Evolutionary conservation across 2,888 invertebrate genomes (phyloP).

Genomic region (Phyllotreta cruciferae): DNA sequence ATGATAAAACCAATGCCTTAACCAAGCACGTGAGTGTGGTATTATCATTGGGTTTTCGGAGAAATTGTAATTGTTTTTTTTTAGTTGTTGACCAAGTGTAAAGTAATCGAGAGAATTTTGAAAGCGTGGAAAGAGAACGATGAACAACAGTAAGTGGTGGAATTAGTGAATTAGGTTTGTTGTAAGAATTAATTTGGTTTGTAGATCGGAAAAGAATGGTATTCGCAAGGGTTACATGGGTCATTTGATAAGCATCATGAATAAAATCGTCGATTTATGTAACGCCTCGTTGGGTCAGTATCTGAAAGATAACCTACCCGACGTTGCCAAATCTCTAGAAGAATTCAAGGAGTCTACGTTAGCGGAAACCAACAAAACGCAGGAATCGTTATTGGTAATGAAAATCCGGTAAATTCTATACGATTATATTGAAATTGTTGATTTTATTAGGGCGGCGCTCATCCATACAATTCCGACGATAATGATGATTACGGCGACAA

Average conservation of each 20-base stretch:
- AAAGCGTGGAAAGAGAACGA: constrained; percentile 84
- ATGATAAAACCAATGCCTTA: constrained; percentile 60
- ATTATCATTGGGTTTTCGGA: no score
- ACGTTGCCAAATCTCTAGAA: constrained; percentile 58
- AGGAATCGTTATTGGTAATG: constrained; percentile 56
- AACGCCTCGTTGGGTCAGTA: constrained; percentile 65
- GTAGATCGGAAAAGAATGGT: constrained; percentile 63
- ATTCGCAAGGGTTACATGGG: constrained; percentile 72
- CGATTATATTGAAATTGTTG: constrained; percentile 19
- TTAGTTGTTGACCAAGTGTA: constrained; percentile 71
- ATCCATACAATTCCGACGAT: constrained; percentile 62
- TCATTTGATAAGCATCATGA: constrained; percentile 69
- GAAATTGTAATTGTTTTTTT: no score
- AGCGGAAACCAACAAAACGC: constrained; percentile 54
- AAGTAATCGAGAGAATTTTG: constrained; percentile 79
- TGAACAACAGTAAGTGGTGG: constrained; percentile 70
- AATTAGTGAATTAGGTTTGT: neutral
- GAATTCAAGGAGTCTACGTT: constrained; percentile 56
- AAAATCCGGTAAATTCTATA: neutral
- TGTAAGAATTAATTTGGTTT: neutral
- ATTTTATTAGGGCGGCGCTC: constrained; percentile 55
- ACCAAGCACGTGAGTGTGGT: constrained; percentile 63
- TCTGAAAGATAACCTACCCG: constrained; percentile 63
- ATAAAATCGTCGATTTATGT: constrained; percentile 64
- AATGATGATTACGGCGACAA: constrained; percentile 63